A percentile compares a stretch with the other conserved stretches of the same genome.
Conservation (phyloP, 2,797 vertebrate genomes). For the Eleutherodactylus coqui region DNA sequence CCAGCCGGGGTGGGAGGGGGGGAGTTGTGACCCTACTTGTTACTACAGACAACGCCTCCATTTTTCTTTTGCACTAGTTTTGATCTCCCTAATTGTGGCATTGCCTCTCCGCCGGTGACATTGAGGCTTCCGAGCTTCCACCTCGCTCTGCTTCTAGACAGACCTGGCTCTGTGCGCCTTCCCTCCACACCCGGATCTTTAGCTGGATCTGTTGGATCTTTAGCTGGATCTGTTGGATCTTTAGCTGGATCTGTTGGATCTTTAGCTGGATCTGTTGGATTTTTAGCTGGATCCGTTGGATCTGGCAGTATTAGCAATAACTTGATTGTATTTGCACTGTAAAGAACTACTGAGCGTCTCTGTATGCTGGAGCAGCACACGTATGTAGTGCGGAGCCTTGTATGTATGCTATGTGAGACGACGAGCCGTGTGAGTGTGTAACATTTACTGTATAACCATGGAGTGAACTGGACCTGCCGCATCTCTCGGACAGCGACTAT, state of each 20-base stretch:
- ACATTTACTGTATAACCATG: background rate
- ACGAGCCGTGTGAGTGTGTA: background rate
- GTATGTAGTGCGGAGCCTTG: background rate
- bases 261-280: slow-evolving; percentile 3
- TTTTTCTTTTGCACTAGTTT: slow-evolving; percentile 19
- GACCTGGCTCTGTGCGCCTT: background rate
- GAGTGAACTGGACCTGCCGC: slow-evolving; percentile 21
- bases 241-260: background rate
- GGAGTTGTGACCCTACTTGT: background rate
- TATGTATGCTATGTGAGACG: slow-evolving; percentile 28
- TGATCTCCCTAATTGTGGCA: background rate
- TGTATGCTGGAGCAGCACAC: background rate
- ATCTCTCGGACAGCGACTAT: slow-evolving; percentile 35
- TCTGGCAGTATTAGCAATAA: slow-evolving; percentile 24
- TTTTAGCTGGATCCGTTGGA: background rate
- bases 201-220: slow-evolving; percentile 2
- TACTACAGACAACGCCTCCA: background rate
- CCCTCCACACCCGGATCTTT: background rate
- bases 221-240: background rate
- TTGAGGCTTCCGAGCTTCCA: background rate
- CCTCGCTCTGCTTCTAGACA: background rate
- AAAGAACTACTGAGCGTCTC: background rate
- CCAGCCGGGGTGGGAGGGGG: background rate
- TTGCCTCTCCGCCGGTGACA: background rate
- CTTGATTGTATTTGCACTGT: background rate